Conservation (phyloP, 2,888 invertebrate genomes). For the Ceraclea dissimilis region DNA sequence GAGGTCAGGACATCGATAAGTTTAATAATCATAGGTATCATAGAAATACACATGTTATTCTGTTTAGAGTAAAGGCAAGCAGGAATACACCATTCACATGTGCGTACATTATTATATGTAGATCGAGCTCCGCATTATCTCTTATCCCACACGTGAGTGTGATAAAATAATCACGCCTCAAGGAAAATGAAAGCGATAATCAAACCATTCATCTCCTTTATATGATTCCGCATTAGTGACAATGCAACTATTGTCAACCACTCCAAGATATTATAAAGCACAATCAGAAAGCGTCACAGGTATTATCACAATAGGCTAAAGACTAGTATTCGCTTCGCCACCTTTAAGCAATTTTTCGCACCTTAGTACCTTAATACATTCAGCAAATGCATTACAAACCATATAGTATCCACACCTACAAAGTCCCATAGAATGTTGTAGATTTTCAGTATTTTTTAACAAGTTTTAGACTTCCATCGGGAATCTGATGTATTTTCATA, state of each 20-base stretch:
- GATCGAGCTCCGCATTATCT: too few relatives aligned
- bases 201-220: conserved; percentile 14
- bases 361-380: not conserved
- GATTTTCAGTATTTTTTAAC: too few relatives aligned
- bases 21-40: not conserved
- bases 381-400: too few relatives aligned
- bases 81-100: too few relatives aligned
- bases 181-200: conserved; percentile 21
- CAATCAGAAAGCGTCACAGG: not conserved
- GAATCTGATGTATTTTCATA: too few relatives aligned
- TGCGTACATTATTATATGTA: too few relatives aligned
- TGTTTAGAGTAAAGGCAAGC: too few relatives aligned
- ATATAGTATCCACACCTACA: too few relatives aligned
- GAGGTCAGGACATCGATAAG: not conserved
- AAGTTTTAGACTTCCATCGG: too few relatives aligned
- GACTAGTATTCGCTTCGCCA: conserved; percentile 16
- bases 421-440: too few relatives aligned
- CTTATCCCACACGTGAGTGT: not conserved
- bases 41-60: too few relatives aligned
- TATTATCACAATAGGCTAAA: conserved; percentile 5
- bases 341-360: conserved; percentile 19
- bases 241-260: conserved; percentile 17
- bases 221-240: conserved; percentile 1
- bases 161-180: conserved; percentile 16
- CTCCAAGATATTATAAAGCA: conserved; percentile 14